phyloP scores from a whole-genome alignment of 2,797 vertebrate species.

The Falco peregrinus region DNA sequence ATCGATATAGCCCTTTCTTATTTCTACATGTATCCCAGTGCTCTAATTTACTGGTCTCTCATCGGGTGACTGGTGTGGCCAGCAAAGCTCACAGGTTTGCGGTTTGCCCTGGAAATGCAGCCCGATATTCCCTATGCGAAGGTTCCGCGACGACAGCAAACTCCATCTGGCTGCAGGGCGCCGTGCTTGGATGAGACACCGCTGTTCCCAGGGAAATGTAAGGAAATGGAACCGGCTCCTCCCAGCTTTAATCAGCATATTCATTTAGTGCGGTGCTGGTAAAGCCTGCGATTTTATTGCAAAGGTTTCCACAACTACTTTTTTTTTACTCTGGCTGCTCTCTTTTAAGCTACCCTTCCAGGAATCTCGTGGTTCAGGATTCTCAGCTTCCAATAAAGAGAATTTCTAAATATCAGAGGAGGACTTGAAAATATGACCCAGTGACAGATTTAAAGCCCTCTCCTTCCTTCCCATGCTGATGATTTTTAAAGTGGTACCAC shows the following conservation, averaged over 20 bases:
- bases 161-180: background rate
- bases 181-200: rapidly evolving
- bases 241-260: background rate
- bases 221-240: background rate
- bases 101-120: background rate
- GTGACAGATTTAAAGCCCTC: background rate
- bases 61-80: background rate
- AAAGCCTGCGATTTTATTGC: background rate
- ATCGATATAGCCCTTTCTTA: rapidly evolving
- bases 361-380: rapidly evolving
- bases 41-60: rapidly evolving
- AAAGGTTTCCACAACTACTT: background rate
- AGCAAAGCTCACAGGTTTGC: background rate
- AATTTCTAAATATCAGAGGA: background rate
- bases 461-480: background rate
- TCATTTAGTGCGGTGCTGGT: background rate
- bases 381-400: background rate
- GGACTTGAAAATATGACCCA: background rate
- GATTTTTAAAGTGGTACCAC: background rate
- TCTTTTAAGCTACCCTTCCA: background rate
- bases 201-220: background rate
- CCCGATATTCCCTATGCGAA: background rate
- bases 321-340: background rate
- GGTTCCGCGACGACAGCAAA: background rate
- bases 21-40: rapidly evolving